Percentiles rank a stretch among this genome's conserved stretches.
phyloP scores from a whole-genome alignment of 2,113 vertebrate species.

The Podarcis muralis region DNA sequence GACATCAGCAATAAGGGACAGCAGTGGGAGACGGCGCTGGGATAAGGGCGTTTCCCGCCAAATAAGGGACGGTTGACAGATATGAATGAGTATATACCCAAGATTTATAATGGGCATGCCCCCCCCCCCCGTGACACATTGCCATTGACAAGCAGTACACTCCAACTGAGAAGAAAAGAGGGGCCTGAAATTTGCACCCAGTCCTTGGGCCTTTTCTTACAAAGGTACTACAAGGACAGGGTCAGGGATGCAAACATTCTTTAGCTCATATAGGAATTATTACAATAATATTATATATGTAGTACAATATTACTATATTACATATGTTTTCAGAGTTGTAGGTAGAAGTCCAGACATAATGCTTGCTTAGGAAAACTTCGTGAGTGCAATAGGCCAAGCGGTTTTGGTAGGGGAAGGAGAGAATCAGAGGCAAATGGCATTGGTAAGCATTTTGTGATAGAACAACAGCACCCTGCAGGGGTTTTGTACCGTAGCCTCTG shows the following conservation, averaged over 20 bases:
- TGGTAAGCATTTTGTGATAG: not conserved
- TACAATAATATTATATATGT: not conserved
- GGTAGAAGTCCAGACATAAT: not conserved
- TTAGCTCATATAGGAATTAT: not conserved
- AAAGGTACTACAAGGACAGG: too few relatives aligned
- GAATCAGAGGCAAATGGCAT: not conserved
- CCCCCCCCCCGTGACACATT: not conserved
- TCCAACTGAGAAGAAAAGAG: not conserved
- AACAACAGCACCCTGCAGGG: not conserved
- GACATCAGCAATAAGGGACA: too few relatives aligned
- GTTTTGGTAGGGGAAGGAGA: not conserved
- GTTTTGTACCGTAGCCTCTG: not conserved
- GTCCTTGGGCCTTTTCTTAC: too few relatives aligned
- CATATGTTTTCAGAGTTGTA: not conserved
- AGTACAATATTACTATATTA: not conserved
- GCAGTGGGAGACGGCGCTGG: too few relatives aligned
- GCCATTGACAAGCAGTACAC: not conserved
- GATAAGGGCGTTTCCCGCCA: too few relatives aligned
- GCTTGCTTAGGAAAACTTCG: not conserved
- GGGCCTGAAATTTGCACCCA: too few relatives aligned
- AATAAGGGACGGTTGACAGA: too few relatives aligned
- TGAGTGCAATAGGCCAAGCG: not conserved
- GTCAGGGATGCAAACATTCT: too few relatives aligned
- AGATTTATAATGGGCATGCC: not conserved
- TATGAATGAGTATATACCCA: not conserved